phyloP scores from a whole-genome alignment of 2,113 vertebrate genomes.

The Mobula birostris region DNA sequence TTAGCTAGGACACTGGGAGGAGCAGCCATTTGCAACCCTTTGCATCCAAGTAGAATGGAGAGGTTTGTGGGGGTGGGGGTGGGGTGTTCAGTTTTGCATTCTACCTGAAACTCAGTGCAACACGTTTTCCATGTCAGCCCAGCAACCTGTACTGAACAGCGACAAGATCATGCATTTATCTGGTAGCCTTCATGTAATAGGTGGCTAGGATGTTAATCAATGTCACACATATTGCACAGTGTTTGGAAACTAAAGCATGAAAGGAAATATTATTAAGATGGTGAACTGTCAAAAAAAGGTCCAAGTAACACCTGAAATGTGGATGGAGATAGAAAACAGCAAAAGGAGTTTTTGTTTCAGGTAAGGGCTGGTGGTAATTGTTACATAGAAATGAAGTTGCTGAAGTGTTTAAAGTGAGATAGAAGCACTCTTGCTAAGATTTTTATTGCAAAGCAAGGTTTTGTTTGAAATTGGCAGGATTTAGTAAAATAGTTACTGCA shows the following conservation, averaged over 20 bases:
- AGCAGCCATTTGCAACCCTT: background rate
- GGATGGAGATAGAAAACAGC: background rate
- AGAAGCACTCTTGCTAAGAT: background rate
- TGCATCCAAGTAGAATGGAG: background rate
- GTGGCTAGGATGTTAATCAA: background rate
- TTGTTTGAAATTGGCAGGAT: background rate
- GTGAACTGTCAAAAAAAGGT: background rate
- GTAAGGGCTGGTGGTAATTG: background rate
- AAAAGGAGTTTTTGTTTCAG: no score
- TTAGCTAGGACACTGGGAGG: background rate
- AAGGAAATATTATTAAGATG: no score
- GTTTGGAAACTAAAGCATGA: no score
- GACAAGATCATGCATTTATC: background rate
- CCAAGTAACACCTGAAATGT: background rate
- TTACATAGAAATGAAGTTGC: no score
- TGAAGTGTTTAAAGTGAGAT: background rate
- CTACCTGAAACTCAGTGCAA: background rate
- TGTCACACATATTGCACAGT: no score
- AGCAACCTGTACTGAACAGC: background rate
- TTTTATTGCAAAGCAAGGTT: conserved; percentile 14
- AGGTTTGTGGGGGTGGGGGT: no score
- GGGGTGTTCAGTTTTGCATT: background rate
- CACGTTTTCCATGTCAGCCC: background rate
- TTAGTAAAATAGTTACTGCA: background rate
- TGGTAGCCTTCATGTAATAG: background rate